Percentiles rank a stretch among this genome's conserved stretches.
phyloP scores from a whole-genome alignment of 2,888 invertebrate genomes.

The Pheosia tremula region DNA sequence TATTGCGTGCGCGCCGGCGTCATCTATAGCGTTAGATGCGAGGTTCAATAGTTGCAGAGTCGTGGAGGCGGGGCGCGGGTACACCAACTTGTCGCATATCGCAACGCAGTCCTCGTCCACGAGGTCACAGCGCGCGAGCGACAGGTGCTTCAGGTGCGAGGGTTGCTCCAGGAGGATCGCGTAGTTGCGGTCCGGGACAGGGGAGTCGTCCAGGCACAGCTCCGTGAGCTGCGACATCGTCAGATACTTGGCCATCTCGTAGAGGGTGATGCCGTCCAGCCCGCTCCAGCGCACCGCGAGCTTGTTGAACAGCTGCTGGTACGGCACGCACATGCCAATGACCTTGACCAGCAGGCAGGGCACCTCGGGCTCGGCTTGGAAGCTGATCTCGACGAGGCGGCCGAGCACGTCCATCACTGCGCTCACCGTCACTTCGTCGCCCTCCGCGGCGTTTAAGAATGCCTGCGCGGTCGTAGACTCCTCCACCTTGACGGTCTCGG shows the following conservation, averaged over 20 bases:
- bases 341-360: conserved; percentile 41
- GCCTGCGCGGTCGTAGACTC: conserved; percentile 5
- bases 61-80: conserved; percentile 33
- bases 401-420: conserved; percentile 21
- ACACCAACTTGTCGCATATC: conserved; percentile 29
- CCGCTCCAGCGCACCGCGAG: conserved; percentile 28
- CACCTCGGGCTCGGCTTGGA: conserved; percentile 18
- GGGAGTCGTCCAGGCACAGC: conserved; percentile 45
- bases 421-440: conserved; percentile 9
- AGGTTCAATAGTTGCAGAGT: conserved; percentile 27
- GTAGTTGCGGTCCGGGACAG: conserved; percentile 31
- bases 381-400: conserved; percentile 30
- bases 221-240: conserved; percentile 36
- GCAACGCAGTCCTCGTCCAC: conserved; percentile 33
- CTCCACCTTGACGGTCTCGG: neutral
- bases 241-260: conserved; percentile 33
- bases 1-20: conserved; percentile 37
- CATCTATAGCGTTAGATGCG: conserved; percentile 33
- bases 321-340: conserved; percentile 37
- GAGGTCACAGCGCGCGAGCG: conserved; percentile 40
- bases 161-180: conserved; percentile 29
- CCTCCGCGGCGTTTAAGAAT: conserved; percentile 1
- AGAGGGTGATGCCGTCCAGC: conserved; percentile 24
- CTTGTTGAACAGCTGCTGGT: conserved; percentile 28
- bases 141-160: conserved; percentile 29